Evolutionary conservation across 2,888 invertebrate genomes (phyloP).

Genomic region (Camptogramma bilineatum): DNA sequence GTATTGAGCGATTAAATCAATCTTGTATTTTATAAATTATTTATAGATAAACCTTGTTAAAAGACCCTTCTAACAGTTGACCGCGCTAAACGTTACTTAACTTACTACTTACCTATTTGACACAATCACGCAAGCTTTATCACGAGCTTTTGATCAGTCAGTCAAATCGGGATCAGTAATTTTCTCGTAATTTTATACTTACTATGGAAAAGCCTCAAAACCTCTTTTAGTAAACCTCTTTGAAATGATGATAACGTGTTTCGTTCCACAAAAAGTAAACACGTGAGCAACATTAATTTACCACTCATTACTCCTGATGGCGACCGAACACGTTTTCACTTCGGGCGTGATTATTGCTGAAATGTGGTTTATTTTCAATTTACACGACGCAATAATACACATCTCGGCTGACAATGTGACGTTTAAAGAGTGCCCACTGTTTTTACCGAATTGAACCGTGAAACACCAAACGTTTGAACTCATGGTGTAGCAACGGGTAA

Average conservation of each 20-base stretch:
- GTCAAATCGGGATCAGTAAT: too few relatives aligned
- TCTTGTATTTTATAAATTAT: too few relatives aligned
- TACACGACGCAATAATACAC: conserved; percentile 35
- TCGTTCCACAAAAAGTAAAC: not conserved
- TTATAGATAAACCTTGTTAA: too few relatives aligned
- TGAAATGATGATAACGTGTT: not conserved
- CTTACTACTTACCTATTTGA: too few relatives aligned
- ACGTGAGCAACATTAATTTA: conserved; percentile 15
- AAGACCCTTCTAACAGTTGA: too few relatives aligned
- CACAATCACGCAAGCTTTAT: too few relatives aligned
- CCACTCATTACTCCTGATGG: conserved; percentile 25
- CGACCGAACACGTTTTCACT: conserved; percentile 44
- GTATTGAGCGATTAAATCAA: too few relatives aligned
- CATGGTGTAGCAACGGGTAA: not conserved
- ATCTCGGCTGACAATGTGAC: not conserved
- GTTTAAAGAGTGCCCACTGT: not conserved
- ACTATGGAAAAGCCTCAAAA: too few relatives aligned
- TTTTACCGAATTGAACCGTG: not conserved
- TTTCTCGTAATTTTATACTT: too few relatives aligned
- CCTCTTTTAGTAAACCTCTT: too few relatives aligned
- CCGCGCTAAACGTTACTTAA: too few relatives aligned
- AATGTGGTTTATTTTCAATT: conserved; percentile 53
- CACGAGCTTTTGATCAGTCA: too few relatives aligned
- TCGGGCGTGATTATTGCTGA: conserved; percentile 53
- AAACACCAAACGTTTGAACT: not conserved